Evolutionary conservation across 2,113 vertebrate species (phyloP), one percentile per base, ranked within the genome.

Genomic region (Morone chrysops): DNA sequence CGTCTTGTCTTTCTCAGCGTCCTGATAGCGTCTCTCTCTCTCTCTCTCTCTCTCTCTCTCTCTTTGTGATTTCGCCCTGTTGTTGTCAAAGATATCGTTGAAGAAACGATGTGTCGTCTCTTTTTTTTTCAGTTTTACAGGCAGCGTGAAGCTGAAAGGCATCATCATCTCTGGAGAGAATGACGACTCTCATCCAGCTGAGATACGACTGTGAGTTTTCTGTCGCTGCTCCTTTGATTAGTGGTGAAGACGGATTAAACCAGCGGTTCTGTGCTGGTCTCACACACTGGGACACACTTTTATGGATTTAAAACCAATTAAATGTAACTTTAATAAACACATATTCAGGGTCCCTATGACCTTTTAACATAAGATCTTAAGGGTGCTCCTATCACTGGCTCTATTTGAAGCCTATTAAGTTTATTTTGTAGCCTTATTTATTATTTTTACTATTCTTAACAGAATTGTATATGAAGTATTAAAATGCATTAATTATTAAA

Each of bases 111-210:
- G 3, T 76, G 56, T 65, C 45, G 3, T 81, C n/a, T 90, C 69
- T 90, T 31, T 90, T 90, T 67, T 90, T 31, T 90, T 94, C 94
- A 99, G 98, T 93, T 99, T 99, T 83, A 99, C 97, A 0, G 98
- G 98, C 87, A 98, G 94, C 2, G 97, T 99, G 90, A 99, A 98
- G 66, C 89, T 99, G 61, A 99, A 99, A 92, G 97, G 97, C 51
- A 88, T 99, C 63, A 96, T 99, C 6, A 94, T 99, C 78, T 95
- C 98, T 80, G 98, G 98, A 25, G 97, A 97, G 38, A 95, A 99
- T 0, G 96, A 96, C 3, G 95, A 95, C 4, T 95, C 96, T 0
- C 98, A 99, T 74, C 97, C 98, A 0, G 96, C 97, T 0, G 98
- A 99, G 94, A 95, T 99, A 86, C 94, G 97, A 84, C 96, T 99